phyloP scores from a whole-genome alignment of 2,797 vertebrate species.

The Hapalemur alaotrensis region DNA sequence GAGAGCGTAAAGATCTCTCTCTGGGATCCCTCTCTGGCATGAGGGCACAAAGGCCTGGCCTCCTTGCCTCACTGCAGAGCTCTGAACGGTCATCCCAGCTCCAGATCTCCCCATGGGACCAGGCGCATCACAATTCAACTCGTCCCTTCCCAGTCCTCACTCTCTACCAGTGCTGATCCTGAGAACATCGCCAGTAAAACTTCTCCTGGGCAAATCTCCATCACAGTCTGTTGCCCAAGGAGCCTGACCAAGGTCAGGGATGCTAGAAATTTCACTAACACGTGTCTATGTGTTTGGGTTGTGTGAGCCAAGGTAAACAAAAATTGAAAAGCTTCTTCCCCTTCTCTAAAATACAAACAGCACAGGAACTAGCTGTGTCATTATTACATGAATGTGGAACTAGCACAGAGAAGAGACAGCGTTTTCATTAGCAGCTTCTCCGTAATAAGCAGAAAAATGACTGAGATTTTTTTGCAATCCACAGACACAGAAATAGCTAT shows the following conservation, averaged over 20 bases:
- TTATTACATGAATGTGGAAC: not conserved
- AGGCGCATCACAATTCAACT: not conserved
- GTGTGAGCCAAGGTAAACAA: not conserved
- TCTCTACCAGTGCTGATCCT: too few relatives aligned
- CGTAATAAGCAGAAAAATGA: not conserved
- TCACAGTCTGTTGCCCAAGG: not conserved
- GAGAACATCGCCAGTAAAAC: too few relatives aligned
- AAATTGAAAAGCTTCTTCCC: not conserved
- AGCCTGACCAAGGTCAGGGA: not conserved
- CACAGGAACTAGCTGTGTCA: not conserved
- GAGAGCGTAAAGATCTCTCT: too few relatives aligned
- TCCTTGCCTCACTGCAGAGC: not conserved
- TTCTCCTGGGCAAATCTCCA: not conserved
- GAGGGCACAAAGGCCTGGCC: too few relatives aligned
- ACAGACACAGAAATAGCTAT: not conserved
- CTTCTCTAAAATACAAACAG: not conserved
- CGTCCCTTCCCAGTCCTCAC: not conserved
- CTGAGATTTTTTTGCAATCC: not conserved
- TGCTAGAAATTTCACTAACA: not conserved
- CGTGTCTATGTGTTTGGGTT: not conserved
- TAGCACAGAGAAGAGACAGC: not conserved
- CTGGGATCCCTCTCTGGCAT: too few relatives aligned
- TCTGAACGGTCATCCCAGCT: not conserved
- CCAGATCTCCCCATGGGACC: not conserved
- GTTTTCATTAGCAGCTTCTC: not conserved